Conservation (phyloP, 2,797 vertebrate genomes). For the Simalia tracyae region DNA sequence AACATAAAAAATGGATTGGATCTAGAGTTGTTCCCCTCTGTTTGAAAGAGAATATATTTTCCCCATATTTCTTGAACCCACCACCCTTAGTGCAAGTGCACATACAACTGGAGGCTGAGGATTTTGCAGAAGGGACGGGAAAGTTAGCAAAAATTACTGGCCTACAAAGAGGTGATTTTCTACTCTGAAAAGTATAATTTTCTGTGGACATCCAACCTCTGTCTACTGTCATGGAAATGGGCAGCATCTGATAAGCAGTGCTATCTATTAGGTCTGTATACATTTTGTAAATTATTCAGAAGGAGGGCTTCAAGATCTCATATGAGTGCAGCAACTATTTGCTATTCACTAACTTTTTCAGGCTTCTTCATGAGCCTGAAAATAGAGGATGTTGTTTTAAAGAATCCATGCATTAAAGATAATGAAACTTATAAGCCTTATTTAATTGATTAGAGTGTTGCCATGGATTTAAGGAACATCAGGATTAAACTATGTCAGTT, state of each 20-base stretch:
- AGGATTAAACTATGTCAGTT: constrained; percentile 37
- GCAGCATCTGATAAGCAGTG: background rate
- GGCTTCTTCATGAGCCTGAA: background rate
- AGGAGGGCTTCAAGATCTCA: no score
- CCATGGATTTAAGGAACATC: background rate
- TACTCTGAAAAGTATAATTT: background rate
- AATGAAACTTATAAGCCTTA: background rate
- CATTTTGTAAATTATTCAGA: no score
- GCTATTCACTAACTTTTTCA: no score
- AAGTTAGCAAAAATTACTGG: background rate
- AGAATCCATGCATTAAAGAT: background rate
- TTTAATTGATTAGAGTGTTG: background rate
- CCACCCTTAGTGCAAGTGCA: background rate
- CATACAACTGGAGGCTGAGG: background rate
- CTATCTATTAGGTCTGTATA: background rate
- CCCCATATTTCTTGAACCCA: background rate
- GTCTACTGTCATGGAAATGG: background rate
- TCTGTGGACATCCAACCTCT: background rate
- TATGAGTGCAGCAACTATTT: no score
- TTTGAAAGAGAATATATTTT: background rate
- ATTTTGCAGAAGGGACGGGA: background rate
- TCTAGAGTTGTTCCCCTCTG: background rate
- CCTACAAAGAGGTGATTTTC: background rate
- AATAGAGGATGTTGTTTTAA: background rate
- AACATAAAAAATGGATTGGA: background rate